Evolutionary conservation across 2,888 invertebrate species (phyloP), one percentile per base, ranked within the genome.

Genomic region (Myopa testacea): DNA sequence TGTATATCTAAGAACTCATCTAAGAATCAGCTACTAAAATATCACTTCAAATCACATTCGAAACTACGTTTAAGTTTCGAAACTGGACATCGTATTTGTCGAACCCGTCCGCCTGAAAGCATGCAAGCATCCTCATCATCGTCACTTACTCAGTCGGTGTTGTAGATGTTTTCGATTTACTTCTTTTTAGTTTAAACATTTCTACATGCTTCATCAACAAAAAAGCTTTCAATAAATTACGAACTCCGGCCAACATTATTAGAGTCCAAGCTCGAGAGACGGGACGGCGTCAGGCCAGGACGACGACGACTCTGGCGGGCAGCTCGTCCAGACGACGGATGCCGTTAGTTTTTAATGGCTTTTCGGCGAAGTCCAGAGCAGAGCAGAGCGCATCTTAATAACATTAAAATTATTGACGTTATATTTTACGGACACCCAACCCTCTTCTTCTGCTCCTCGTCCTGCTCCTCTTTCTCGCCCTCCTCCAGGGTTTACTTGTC

Each of bases 201-300:
- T 45, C 45, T 45, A 45, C 45, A 45, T 3, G 10, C 45, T 45
- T 45, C 45, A 6, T 45, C 45, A 45, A 8, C 45, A 10, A 38
- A 58, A 72, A 72, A 60, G 58, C 71, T 72, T 72, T 72, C 37
- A 72, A 72, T 58, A 60, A 72, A 63, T 73, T 45, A 26, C 45
- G 16, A 73, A 73, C 50, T 40, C 45, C 45, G 40, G 63, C 62
- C 37, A 62, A 62, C 63, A 72, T 62, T 60, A 62, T 45, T 26
- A 37, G 37, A 14, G 16, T 14, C n/a, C 70, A 10, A 8, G 45
- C 45, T 10, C 45, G 1, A 45, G 45, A 45, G 45, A 8, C 45
- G 45, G 26, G 26, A 45, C 45, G 45, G 6, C 45, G 10, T 45
- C 10, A 8, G 4, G 26, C 1, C 26, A 26, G 26, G 26, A 26